These are phyloP conservation scores for Phalacrocorax aristotelis DNA, from an alignment of 2,113 vertebrate species.

Conservation along the genomic window DNA sequence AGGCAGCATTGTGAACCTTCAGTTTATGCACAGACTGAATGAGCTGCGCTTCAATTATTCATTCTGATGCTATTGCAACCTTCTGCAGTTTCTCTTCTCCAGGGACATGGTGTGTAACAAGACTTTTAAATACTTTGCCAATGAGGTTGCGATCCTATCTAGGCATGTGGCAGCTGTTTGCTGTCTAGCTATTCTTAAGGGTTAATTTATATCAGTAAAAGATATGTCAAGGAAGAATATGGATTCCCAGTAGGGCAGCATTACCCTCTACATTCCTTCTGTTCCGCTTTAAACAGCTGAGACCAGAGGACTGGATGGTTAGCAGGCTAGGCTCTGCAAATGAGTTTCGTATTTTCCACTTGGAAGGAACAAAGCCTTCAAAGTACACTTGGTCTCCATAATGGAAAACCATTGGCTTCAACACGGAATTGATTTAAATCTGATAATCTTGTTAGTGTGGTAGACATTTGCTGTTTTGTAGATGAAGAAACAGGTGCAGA, in stretches of 20 bases:
- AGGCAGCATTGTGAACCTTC: conserved; percentile 33
- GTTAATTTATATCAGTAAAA: neutral
- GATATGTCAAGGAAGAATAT: neutral
- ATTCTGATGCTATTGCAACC: conserved; percentile 42
- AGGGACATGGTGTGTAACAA: conserved; percentile 57
- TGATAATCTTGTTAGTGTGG: neutral
- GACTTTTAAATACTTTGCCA: conserved; percentile 12
- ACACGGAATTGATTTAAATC: neutral
- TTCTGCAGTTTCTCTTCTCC: conserved; percentile 56
- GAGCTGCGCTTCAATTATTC: conserved; percentile 57
- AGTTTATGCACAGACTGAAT: conserved; percentile 44
- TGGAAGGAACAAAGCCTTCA: neutral
- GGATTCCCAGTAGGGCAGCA: neutral
- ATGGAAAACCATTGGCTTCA: neutral
- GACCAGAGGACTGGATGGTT: neutral
- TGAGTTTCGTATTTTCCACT: neutral
- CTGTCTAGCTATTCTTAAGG: neutral
- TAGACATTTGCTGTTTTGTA: neutral
- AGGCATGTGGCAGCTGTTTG: neutral
- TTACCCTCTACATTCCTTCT: neutral
- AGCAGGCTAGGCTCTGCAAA: neutral
- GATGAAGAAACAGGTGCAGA: neutral
- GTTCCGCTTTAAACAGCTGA: neutral
- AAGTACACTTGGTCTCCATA: neutral
- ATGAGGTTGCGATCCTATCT: neutral